Evolutionary conservation across 2,888 invertebrate species (phyloP), one percentile per base, ranked within the genome.

Genomic region (Catocala sponsa): DNA sequence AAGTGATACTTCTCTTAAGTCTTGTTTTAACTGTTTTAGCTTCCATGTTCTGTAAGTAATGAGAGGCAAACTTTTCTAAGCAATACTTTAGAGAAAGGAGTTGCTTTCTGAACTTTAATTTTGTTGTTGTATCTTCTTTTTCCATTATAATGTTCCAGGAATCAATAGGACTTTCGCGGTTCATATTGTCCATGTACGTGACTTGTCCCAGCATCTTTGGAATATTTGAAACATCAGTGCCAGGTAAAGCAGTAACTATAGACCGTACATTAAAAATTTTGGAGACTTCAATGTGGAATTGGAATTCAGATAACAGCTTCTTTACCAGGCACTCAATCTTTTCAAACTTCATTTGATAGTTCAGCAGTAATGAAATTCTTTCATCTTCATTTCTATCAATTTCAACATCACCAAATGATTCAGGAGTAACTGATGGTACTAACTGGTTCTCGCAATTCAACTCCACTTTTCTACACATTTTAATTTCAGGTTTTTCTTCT

Each of bases 251-350:
- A 0, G 84, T 81, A 0, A 86, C 80, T n/a, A 87, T 61, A 2
- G 91, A 84, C 12, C 82, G 84, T 11, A 78, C 80, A 0, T 85
- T 82, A 38, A 94, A 93, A 0, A 94, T 77, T 78, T 92, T 94
- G 0, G 94, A 91, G 0, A 94, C 90, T 68, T 94, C 91, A 63
- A 94, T 91, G 56, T 93, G 92, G 52, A 92, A 94, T 59, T 90
- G 87, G 59, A 94, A 92, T 50, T 94, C 92, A 0, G 83, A 70
- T 0, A 94, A 73, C 25, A 94, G 49, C 41, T 91, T 89, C 60
- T 90, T 90, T 0, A 94, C 69, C 0, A 89, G 68, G 44, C 70
- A 68, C 46, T 92, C 91, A 12, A 91, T 72, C 63, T 91, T 91
- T 50, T 92, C 90, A 5, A 94, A 76, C 59, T 87, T 89, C 59